These are phyloP conservation scores for Frieseomelitta varia DNA, from an alignment of 1,140 invertebrate genomes.

Conservation along the genomic window DNA sequence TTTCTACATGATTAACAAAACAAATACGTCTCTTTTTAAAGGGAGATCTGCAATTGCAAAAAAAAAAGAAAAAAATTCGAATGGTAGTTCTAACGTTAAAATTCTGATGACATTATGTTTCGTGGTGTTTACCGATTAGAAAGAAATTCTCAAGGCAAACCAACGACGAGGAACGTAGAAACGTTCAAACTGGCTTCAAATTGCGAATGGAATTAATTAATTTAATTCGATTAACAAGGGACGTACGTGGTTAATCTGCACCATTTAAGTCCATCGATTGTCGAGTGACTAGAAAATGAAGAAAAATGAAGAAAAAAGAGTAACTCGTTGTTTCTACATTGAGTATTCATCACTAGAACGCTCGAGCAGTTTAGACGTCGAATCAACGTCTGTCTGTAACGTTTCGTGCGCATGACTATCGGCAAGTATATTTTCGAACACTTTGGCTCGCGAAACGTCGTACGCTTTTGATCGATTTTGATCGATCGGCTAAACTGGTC, in stretches of 20 bases:
- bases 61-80: too few relatives aligned
- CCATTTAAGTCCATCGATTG: neutral
- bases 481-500: neutral
- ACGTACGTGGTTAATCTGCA: too few relatives aligned
- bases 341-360: constrained; percentile 26
- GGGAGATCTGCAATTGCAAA: too few relatives aligned
- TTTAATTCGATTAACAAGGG: too few relatives aligned
- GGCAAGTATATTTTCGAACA: neutral
- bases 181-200: neutral
- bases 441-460: neutral
- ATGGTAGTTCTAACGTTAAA: too few relatives aligned
- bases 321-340: constrained; percentile 51
- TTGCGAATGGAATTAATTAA: neutral
- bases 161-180: neutral
- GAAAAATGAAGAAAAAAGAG: neutral
- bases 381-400: neutral
- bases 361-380: constrained; percentile 24
- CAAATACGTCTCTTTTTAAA: too few relatives aligned
- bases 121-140: accelerated
- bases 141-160: neutral
- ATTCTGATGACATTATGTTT: neutral
- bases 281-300: constrained; percentile 27
- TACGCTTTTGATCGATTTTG: neutral
- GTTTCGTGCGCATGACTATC: neutral
- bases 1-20: too few relatives aligned